Evolutionary conservation across 2,797 vertebrate genomes (phyloP).

Genomic region (Mus caroli): DNA sequence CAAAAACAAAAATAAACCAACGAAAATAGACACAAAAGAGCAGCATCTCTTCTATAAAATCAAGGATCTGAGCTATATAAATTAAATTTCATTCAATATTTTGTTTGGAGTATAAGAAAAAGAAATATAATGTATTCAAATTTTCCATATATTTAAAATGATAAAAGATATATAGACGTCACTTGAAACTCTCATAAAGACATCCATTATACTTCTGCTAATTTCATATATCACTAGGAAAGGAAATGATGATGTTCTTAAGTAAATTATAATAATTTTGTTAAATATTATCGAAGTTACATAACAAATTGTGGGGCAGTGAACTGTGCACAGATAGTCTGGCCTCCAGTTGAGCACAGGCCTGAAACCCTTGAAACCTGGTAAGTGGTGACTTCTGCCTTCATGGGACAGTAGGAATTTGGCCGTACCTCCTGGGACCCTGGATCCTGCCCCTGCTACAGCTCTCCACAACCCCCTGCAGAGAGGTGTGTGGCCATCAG

Average conservation of each 20-base stretch:
- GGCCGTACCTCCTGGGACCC: no score
- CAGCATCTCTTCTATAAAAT: background rate
- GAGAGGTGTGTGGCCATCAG: no score
- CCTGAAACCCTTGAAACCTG: no score
- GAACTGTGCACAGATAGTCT: no score
- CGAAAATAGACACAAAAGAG: no score
- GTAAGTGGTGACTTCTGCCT: no score
- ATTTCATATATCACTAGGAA: background rate
- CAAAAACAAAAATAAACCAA: no score
- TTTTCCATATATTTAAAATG: background rate
- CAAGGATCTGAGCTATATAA: background rate
- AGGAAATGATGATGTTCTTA: background rate
- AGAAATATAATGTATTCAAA: background rate
- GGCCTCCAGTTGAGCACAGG: no score
- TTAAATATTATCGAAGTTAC: background rate
- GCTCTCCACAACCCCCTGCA: no score
- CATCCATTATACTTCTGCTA: background rate
- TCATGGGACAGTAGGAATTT: no score
- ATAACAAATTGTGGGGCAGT: background rate
- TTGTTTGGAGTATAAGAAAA: background rate
- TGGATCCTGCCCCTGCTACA: no score
- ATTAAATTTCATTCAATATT: background rate
- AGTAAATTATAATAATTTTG: background rate
- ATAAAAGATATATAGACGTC: background rate
- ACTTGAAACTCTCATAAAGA: background rate